Conservation (phyloP, 2,113 vertebrate species). For the Takifugu flavidus region DNA sequence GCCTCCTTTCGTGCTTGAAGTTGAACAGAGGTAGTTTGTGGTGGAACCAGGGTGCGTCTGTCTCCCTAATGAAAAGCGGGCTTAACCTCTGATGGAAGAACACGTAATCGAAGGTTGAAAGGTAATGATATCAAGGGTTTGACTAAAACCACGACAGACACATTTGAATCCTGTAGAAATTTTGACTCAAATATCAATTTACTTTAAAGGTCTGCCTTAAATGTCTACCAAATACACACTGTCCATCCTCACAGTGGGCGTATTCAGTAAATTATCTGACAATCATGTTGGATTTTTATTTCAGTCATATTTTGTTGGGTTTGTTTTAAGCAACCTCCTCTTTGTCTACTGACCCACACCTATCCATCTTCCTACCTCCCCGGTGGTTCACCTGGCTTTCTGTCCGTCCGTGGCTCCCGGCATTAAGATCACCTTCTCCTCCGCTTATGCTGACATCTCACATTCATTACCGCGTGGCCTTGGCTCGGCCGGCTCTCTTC, state of each 20-base stretch:
- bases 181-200: conserved; percentile 1
- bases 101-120: too few species aligned
- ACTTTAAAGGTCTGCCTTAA: not conserved
- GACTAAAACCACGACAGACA: too few species aligned
- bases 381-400: conserved; percentile 36
- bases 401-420: conserved; percentile 34
- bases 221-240: too few species aligned
- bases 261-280: conserved; percentile 55
- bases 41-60: not conserved
- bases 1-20: conserved; percentile 33
- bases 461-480: conserved; percentile 79
- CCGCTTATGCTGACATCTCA: conserved; percentile 59
- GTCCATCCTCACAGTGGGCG: conserved; percentile 29
- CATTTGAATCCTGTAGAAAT: too few species aligned
- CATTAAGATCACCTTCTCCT: conserved; percentile 32
- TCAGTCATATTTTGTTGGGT: not conserved
- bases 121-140: not conserved
- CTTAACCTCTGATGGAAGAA: too few species aligned
- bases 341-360: conserved; percentile 16
- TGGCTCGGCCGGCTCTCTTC: conserved; percentile 72
- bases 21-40: conserved; percentile 40
- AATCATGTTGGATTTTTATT: conserved; percentile 35
- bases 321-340: conserved; percentile 5
- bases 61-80: too few species aligned
- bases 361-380: conserved; percentile 19